A percentile compares a stretch with the other conserved stretches of the same genome.
phyloP scores from a whole-genome alignment of 2,113 vertebrate genomes.

The Drymodes brunneopygia region DNA sequence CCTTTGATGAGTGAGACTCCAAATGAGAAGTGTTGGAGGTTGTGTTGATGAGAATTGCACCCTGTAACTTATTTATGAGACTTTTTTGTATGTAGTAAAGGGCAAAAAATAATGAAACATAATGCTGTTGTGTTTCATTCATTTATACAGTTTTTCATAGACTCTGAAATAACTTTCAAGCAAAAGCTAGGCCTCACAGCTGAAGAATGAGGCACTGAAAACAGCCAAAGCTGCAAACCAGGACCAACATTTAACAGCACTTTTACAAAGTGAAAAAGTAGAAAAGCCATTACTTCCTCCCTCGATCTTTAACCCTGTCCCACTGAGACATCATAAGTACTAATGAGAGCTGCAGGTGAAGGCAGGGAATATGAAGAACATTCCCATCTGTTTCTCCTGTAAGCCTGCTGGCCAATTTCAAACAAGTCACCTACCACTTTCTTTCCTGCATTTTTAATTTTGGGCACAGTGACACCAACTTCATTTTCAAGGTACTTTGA shows the following conservation, averaged over 20 bases:
- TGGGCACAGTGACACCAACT: neutral
- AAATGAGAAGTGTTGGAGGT: slow-evolving; percentile 13
- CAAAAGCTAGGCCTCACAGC: neutral
- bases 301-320: neutral
- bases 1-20: slow-evolving; percentile 33
- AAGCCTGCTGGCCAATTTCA: neutral
- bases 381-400: neutral
- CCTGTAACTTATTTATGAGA: slow-evolving; percentile 48
- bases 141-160: slow-evolving; percentile 16
- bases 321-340: neutral
- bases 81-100: neutral
- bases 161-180: neutral
- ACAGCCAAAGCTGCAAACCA: neutral
- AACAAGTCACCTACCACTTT: neutral
- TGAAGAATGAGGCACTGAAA: neutral
- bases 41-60: slow-evolving; percentile 14
- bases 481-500: neutral
- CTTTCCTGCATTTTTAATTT: neutral
- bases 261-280: neutral
- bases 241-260: neutral
- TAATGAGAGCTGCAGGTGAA: neutral
- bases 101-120: neutral
- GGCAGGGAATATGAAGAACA: neutral
- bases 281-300: neutral
- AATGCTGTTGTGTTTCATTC: slow-evolving; percentile 10